Percentiles rank a stretch among this genome's conserved stretches.
These are phyloP conservation scores for Drosophila erecta DNA, from an alignment of 1,140 invertebrate species.

Conservation along the genomic window DNA sequence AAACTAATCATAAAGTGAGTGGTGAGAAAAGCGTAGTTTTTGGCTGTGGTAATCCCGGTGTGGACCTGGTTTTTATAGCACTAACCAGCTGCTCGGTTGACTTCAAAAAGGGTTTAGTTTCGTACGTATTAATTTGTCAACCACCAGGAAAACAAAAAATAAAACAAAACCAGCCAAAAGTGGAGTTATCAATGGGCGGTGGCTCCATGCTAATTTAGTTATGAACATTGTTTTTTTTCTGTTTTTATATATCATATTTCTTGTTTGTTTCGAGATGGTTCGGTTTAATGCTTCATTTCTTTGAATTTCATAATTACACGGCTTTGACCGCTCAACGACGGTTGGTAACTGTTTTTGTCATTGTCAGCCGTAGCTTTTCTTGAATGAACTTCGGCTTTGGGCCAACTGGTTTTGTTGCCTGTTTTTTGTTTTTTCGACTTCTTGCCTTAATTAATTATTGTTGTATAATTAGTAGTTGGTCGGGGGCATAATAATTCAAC, in stretches of 20 bases:
- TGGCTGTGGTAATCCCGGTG: slow-evolving; percentile 60
- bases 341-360: slow-evolving; percentile 68
- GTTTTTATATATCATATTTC: slow-evolving; percentile 22
- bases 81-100: slow-evolving; percentile 56
- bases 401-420: slow-evolving; percentile 26
- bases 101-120: slow-evolving; percentile 61
- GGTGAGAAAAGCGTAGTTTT: slow-evolving; percentile 63
- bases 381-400: slow-evolving; percentile 69
- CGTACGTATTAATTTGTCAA: slow-evolving; percentile 74
- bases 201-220: slow-evolving; percentile 60
- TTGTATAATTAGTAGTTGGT: slow-evolving; percentile 74
- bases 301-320: slow-evolving; percentile 82
- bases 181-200: slow-evolving; percentile 51
- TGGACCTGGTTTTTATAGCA: slow-evolving; percentile 54
- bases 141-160: slow-evolving; percentile 8
- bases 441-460: slow-evolving; percentile 79
- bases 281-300: slow-evolving; percentile 74
- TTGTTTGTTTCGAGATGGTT: slow-evolving; percentile 58
- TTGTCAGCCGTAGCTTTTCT: slow-evolving; percentile 62
- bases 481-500: slow-evolving; percentile 69
- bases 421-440: neutral
- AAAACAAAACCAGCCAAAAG: neutral
- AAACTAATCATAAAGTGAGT: slow-evolving; percentile 45
- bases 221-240: slow-evolving; percentile 22
- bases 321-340: slow-evolving; percentile 75